A percentile compares a stretch with the other conserved stretches of the same genome.
phyloP scores from a whole-genome alignment of 2,888 invertebrate genomes.

The Clostera curtula region DNA sequence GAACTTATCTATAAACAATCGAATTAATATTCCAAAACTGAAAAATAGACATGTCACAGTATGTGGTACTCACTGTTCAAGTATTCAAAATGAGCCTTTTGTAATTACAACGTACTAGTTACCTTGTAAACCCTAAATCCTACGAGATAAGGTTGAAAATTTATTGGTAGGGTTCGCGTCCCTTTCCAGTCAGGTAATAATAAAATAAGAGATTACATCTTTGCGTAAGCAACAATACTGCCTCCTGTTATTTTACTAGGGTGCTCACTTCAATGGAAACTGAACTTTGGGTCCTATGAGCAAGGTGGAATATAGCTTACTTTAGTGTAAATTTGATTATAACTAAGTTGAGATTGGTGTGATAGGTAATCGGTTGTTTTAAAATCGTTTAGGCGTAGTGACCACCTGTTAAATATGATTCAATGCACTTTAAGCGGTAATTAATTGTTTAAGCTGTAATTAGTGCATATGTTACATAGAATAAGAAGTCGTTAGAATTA shows the following conservation, averaged over 20 bases:
- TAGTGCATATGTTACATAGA: too few species aligned
- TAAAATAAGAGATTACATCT: slow-evolving; percentile 71
- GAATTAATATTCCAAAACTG: slow-evolving; percentile 16
- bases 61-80: slow-evolving; percentile 21
- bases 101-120: slow-evolving; percentile 15
- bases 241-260: slow-evolving; percentile 56
- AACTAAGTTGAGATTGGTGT: slow-evolving; percentile 50
- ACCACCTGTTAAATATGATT: slow-evolving; percentile 47
- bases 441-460: slow-evolving; percentile 8
- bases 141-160: slow-evolving; percentile 20
- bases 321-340: slow-evolving; percentile 37
- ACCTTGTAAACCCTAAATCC: slow-evolving; percentile 15
- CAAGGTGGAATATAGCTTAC: slow-evolving; percentile 25
- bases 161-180: slow-evolving; percentile 25
- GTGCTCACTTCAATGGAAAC: slow-evolving; percentile 23
- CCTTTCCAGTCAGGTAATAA: slow-evolving; percentile 64
- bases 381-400: slow-evolving; percentile 41
- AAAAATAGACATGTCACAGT: slow-evolving; percentile 28
- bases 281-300: not conserved
- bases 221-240: slow-evolving; percentile 68
- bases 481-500: too few species aligned
- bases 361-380: slow-evolving; percentile 58
- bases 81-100: slow-evolving; percentile 24
- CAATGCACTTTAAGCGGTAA: slow-evolving; percentile 23
- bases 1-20: slow-evolving; percentile 9